Percentiles rank a stretch among this genome's conserved stretches.
These are phyloP conservation scores for Porites lutea DNA, from an alignment of 64 coral and sea anemone species.

Conservation along the genomic window DNA sequence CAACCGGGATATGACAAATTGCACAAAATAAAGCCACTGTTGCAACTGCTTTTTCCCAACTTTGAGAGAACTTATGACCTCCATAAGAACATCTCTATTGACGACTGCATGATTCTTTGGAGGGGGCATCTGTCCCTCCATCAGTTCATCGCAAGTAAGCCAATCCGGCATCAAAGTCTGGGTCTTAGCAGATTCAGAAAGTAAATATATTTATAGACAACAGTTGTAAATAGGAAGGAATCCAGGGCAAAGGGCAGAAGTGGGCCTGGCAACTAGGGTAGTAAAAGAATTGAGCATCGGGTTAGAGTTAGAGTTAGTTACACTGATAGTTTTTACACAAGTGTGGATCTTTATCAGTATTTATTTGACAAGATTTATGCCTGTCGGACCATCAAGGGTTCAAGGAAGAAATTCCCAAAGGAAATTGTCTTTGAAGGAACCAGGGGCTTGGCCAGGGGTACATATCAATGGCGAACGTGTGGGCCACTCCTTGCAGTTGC, in stretches of 20 bases:
- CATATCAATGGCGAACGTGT: slow-evolving; percentile 32
- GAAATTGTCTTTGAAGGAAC: slow-evolving; percentile 49
- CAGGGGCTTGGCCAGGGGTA: slow-evolving; percentile 31
- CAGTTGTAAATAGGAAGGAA: slow-evolving; percentile 55
- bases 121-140: slow-evolving; percentile 8
- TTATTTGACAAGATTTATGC: slow-evolving; percentile 60
- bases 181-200: slow-evolving; percentile 40
- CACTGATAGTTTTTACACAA: slow-evolving; percentile 57
- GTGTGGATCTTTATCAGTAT: slow-evolving; percentile 65
- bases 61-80: slow-evolving; percentile 41
- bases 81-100: slow-evolving; percentile 40
- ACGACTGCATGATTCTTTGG: slow-evolving; percentile 49
- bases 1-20: slow-evolving; percentile 58
- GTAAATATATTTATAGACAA: slow-evolving; percentile 36
- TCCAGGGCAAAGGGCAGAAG: slow-evolving; percentile 26
- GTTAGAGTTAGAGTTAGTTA: too few relatives aligned
- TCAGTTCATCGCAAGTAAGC: slow-evolving; percentile 46
- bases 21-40: slow-evolving; percentile 28
- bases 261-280: slow-evolving; percentile 33
- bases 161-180: slow-evolving; percentile 60
- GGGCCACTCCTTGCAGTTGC: slow-evolving; percentile 49
- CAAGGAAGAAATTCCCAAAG: slow-evolving; percentile 48
- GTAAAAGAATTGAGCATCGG: slow-evolving; percentile 23
- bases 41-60: slow-evolving; percentile 36
- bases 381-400: slow-evolving; percentile 38